phyloP scores from a whole-genome alignment of 2,113 vertebrate species.

The Cyanoliseus patagonus region DNA sequence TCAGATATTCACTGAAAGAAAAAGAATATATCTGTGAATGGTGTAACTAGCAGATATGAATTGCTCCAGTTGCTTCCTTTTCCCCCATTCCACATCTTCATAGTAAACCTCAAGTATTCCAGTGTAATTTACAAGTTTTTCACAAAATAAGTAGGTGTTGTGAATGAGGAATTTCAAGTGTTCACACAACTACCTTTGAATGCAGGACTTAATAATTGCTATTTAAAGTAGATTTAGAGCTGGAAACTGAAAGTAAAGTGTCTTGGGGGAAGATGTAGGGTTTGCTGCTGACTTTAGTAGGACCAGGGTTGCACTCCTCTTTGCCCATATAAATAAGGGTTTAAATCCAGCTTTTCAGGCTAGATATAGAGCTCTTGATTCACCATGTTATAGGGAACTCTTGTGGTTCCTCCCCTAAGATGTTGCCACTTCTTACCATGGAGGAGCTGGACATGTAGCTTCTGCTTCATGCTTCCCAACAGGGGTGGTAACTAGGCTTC shows the following conservation, averaged over 20 bases:
- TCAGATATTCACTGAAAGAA: background rate
- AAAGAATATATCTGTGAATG: background rate
- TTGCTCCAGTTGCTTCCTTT: background rate
- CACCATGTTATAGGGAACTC: background rate
- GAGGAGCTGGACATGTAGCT: background rate
- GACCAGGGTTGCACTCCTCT: background rate
- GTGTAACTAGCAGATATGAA: background rate
- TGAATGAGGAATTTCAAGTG: background rate
- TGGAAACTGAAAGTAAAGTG: background rate
- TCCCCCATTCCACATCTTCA: background rate
- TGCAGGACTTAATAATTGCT: background rate
- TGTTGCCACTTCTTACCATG: background rate
- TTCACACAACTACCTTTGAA: background rate
- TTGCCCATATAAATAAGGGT: background rate
- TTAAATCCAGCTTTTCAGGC: background rate
- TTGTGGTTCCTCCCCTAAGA: background rate
- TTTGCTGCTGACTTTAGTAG: background rate
- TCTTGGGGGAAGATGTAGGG: background rate
- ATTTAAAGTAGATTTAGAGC: background rate
- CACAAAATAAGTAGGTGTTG: background rate
- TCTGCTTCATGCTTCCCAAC: background rate
- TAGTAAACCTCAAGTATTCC: background rate
- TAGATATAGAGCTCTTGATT: background rate
- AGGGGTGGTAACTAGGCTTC: background rate
- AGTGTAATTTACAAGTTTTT: background rate